A percentile compares a stretch with the other conserved stretches of the same genome.
These are phyloP conservation scores for Hyperoplus immaculatus DNA, from an alignment of 2,797 vertebrate genomes.

Conservation along the genomic window DNA sequence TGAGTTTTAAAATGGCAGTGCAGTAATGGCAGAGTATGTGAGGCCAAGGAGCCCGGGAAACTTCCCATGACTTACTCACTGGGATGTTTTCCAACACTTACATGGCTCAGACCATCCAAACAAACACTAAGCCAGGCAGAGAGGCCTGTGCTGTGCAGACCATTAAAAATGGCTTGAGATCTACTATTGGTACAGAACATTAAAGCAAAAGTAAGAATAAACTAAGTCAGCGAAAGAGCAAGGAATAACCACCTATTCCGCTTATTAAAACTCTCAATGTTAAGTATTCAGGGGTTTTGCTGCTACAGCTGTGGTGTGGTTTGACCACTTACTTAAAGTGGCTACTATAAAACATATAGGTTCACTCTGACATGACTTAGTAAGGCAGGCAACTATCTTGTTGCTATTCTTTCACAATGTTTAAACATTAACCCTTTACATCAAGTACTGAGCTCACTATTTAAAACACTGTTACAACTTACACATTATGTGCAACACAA, in stretches of 20 bases:
- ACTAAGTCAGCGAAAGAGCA: background rate
- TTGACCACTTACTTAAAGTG: background rate
- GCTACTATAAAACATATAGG: background rate
- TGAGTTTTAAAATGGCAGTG: constrained; percentile 25
- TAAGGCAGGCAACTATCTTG: background rate
- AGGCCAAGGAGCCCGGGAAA: constrained; percentile 42
- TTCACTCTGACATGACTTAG: no score
- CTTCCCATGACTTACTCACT: constrained; percentile 67
- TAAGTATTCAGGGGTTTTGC: background rate
- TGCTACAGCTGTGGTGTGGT: background rate
- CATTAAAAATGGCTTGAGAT: background rate
- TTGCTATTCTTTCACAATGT: background rate
- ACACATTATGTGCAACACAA: background rate
- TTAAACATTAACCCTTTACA: background rate
- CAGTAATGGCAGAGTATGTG: background rate
- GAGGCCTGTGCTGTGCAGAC: background rate
- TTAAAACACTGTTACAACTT: background rate
- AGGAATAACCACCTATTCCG: background rate
- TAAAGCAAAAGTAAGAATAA: background rate
- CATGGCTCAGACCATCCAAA: constrained; percentile 52
- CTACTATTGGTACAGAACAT: background rate
- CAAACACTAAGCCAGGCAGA: constrained; percentile 39
- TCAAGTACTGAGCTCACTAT: background rate
- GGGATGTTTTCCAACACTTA: constrained; percentile 61
- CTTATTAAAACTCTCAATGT: background rate